Conservation (phyloP, 2,113 vertebrate species). For the Arvicanthis niloticus region DNA sequence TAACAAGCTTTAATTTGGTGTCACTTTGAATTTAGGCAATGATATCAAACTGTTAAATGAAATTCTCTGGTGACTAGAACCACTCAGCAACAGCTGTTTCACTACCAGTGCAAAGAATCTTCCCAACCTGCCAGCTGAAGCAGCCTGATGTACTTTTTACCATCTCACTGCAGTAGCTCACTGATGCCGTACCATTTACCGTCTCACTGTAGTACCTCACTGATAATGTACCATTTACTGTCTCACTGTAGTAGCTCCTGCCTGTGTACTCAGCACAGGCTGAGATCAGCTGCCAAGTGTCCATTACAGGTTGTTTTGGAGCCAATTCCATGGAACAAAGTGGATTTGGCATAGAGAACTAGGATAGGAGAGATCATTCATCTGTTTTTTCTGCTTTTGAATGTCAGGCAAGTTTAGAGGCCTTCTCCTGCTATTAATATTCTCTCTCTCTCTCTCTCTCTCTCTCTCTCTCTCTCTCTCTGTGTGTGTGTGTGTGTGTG, state of each 20-base stretch:
- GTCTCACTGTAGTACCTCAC: neutral
- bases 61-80: conserved; percentile 77
- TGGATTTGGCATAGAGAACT: neutral
- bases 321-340: conserved; percentile 7
- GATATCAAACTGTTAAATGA: conserved; percentile 75
- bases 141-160: conserved; percentile 61
- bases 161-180: neutral
- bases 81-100: conserved; percentile 76
- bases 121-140: conserved; percentile 8
- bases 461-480: too few relatives aligned
- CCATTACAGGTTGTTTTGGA: neutral
- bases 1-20: conserved; percentile 83
- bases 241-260: conserved; percentile 1
- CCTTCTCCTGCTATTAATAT: neutral
- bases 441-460: too few relatives aligned
- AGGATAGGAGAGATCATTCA: neutral
- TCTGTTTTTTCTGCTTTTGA: conserved; percentile 11
- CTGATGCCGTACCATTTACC: too few relatives aligned
- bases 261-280: neutral
- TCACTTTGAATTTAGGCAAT: conserved; percentile 82
- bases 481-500: too few relatives aligned
- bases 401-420: neutral
- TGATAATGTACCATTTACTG: too few relatives aligned
- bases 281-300: conserved; percentile 14
- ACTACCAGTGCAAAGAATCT: conserved; percentile 55